Percentiles rank a stretch among this genome's conserved stretches.
These are phyloP conservation scores for Drosophila heteroneura DNA, from an alignment of 2,888 invertebrate species.

Conservation along the genomic window DNA sequence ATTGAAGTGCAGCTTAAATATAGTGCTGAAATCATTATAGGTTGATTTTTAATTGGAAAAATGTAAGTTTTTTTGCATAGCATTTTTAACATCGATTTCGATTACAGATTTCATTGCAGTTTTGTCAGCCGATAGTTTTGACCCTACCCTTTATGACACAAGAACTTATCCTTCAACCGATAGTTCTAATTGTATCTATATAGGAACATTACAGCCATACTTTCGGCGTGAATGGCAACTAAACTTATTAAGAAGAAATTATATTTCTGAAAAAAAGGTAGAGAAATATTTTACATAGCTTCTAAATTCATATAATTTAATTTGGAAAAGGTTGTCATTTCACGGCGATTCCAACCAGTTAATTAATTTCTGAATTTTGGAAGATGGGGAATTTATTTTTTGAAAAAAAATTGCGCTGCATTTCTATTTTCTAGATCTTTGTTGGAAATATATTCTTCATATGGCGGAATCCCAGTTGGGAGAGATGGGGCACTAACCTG, in stretches of 20 bases:
- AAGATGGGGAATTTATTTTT: background rate
- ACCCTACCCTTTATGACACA: background rate
- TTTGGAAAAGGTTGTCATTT: background rate
- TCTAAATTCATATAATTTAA: background rate
- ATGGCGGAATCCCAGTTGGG: background rate
- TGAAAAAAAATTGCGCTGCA: background rate
- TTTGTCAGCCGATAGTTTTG: too few relatives aligned
- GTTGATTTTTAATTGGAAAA: background rate
- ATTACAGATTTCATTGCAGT: background rate
- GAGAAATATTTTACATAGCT: background rate
- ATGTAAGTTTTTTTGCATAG: background rate
- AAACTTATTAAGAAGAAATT: background rate
- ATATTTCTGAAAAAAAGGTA: too few relatives aligned
- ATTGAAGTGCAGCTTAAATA: background rate
- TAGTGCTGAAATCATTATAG: background rate
- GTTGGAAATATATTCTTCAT: background rate
- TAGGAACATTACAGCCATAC: background rate
- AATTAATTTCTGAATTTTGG: background rate
- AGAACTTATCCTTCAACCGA: background rate
- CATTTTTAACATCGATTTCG: background rate
- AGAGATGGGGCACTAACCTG: slow-evolving; percentile 66
- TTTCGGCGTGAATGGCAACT: too few relatives aligned
- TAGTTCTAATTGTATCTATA: background rate
- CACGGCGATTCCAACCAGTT: too few relatives aligned
- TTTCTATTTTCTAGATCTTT: background rate